phyloP scores from a whole-genome alignment of 2,113 vertebrate species.

The Antechinus stuartii region DNA sequence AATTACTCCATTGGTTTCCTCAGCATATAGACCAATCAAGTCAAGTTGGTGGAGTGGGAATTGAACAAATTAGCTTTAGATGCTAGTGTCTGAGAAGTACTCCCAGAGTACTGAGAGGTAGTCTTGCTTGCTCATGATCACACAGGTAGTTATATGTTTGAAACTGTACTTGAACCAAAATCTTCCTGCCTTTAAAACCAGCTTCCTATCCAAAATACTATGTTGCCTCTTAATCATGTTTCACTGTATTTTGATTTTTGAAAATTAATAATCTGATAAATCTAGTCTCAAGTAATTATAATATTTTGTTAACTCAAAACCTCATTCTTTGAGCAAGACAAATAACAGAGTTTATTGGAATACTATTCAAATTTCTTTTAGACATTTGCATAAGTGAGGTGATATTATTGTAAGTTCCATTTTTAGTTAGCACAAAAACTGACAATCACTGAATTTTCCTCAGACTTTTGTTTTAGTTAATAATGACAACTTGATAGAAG shows the following conservation, averaged over 20 bases:
- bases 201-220: background rate
- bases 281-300: constrained; percentile 8
- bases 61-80: background rate
- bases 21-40: background rate
- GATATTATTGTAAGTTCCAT: background rate
- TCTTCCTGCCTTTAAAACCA: background rate
- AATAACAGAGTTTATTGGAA: background rate
- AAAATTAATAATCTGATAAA: constrained; percentile 42
- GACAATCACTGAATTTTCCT: background rate
- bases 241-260: constrained; percentile 49
- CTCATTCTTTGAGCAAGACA: constrained; percentile 3
- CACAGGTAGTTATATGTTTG: background rate
- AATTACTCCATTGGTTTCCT: background rate
- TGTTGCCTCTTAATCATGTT: constrained; percentile 42
- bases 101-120: background rate
- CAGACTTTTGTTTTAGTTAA: background rate
- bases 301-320: constrained; percentile 33
- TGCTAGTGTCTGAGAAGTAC: background rate
- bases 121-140: background rate
- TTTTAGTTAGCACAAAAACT: background rate
- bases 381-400: background rate
- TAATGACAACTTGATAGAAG: background rate
- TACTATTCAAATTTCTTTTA: constrained; percentile 37
- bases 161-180: background rate
- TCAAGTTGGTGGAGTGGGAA: background rate